Conservation (phyloP, 2,797 vertebrate genomes). For the Mionectes olivaceus region DNA sequence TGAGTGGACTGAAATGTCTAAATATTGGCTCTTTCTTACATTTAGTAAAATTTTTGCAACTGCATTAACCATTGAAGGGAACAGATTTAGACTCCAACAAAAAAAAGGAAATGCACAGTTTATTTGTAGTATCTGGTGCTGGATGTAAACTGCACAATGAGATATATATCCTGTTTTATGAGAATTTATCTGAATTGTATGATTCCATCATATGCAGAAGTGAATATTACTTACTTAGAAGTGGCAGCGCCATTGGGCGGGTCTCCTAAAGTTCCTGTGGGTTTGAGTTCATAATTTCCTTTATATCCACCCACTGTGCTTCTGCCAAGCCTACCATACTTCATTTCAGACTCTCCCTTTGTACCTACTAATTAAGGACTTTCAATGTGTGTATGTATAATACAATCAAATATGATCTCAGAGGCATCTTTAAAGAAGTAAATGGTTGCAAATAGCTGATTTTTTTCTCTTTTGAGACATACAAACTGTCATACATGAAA, state of each 20-base stretch:
- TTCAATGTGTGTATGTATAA: background rate
- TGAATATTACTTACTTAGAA: constrained; percentile 72
- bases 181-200: constrained; percentile 22
- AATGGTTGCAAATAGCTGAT: background rate
- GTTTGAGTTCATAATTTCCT: constrained; percentile 77
- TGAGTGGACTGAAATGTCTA: background rate
- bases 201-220: constrained; percentile 39
- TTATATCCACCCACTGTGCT: constrained; percentile 48
- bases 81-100: background rate
- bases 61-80: background rate
- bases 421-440: background rate
- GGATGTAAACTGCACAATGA: background rate
- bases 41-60: background rate
- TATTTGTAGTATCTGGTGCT: background rate
- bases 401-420: constrained; percentile 21
- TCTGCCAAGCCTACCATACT: constrained; percentile 70
- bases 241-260: constrained; percentile 72
- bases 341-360: constrained; percentile 44
- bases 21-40: background rate
- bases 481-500: background rate
- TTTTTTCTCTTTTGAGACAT: background rate
- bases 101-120: background rate
- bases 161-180: background rate
- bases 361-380: constrained; percentile 73
- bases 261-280: constrained; percentile 77